Conservation (phyloP, 2,113 vertebrate species). For the Micronisus gabar region DNA sequence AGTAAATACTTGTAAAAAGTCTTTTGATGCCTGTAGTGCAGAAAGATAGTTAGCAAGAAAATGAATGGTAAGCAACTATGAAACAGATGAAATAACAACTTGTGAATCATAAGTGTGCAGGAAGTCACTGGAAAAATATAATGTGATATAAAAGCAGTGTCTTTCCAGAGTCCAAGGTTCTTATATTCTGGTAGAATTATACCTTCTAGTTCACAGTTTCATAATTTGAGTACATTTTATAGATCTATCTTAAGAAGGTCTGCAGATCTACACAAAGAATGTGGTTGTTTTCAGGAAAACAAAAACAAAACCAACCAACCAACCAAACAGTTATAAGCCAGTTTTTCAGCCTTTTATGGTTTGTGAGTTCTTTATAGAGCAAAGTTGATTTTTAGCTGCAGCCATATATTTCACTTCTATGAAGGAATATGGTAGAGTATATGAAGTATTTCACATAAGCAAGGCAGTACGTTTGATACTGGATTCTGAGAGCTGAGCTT, state of each 20-base stretch:
- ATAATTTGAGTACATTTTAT: not conserved
- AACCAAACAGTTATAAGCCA: not conserved
- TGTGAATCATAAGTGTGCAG: not conserved
- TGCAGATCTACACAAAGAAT: not conserved
- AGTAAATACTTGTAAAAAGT: not conserved
- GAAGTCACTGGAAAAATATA: not conserved
- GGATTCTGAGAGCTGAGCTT: not conserved
- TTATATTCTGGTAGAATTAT: not conserved
- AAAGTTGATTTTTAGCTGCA: not conserved
- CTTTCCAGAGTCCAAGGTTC: not conserved
- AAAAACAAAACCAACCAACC: accelerated
- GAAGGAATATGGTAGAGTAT: not conserved
- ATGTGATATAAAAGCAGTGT: not conserved
- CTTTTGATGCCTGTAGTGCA: not conserved
- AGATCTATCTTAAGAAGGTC: not conserved
- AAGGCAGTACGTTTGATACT: not conserved
- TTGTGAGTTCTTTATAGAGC: not conserved
- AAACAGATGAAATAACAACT: not conserved
- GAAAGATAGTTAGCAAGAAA: not conserved
- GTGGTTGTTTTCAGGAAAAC: not conserved
- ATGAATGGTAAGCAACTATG: not conserved
- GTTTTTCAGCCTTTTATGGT: not conserved
- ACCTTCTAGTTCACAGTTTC: not conserved
- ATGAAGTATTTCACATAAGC: not conserved
- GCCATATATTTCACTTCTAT: not conserved